Evolutionary conservation across 2,113 vertebrate genomes (phyloP).

Genomic region (Ardeotis arabs): DNA sequence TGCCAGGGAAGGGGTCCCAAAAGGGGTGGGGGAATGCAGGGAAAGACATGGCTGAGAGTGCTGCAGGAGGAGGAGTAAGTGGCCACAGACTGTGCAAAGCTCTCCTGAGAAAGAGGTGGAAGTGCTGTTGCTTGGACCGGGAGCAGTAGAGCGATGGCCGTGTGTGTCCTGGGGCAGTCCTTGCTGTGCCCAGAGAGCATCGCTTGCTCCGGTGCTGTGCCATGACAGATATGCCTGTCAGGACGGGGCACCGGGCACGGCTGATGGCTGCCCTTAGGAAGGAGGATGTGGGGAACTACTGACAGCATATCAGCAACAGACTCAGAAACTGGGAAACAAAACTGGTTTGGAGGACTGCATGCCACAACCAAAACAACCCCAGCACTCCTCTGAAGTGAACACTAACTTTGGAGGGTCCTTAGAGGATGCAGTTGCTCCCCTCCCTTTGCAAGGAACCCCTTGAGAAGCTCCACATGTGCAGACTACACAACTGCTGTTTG

Average conservation of each 20-base stretch:
- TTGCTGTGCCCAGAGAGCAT: not conserved
- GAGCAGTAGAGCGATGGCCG: not conserved
- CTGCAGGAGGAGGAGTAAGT: not conserved
- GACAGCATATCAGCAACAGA: not conserved
- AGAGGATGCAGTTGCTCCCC: not conserved
- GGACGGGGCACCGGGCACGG: fast-evolving
- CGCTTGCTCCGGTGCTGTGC: not conserved
- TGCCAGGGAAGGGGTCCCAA: not conserved
- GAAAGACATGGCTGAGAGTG: not conserved
- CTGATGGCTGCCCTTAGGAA: not conserved
- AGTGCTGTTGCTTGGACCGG: not conserved
- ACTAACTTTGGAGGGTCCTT: not conserved
- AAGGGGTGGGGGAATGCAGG: not conserved
- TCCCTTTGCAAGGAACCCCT: not conserved
- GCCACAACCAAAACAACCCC: not conserved
- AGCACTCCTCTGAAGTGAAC: not conserved
- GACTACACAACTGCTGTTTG: not conserved
- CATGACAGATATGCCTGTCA: not conserved
- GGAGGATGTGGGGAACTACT: not conserved
- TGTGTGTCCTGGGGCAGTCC: fast-evolving
- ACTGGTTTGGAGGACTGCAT: not conserved
- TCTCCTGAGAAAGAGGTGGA: not conserved
- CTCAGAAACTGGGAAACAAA: not conserved
- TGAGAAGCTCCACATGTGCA: not conserved
- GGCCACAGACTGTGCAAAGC: not conserved